These are phyloP conservation scores for Lasius fuliginosus DNA, from an alignment of 2,888 invertebrate species.

Conservation along the genomic window DNA sequence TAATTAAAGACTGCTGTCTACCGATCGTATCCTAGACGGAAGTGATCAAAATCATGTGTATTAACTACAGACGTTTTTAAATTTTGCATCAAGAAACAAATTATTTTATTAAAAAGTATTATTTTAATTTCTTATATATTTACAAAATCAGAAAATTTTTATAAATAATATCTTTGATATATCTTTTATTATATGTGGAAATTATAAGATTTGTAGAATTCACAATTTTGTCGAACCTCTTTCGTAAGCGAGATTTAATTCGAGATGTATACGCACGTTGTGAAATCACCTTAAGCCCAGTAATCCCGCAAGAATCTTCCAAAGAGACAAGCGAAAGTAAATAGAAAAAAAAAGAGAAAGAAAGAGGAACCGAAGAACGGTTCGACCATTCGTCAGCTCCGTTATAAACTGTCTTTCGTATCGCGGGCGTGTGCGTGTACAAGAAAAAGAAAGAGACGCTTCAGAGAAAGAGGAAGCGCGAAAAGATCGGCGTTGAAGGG, in stretches of 20 bases:
- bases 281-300: constrained; percentile 61
- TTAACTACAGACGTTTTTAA: background rate
- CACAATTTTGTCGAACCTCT: background rate
- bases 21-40: background rate
- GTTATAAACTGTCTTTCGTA: constrained; percentile 69
- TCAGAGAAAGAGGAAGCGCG: constrained; percentile 44
- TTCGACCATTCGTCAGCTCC: constrained; percentile 70
- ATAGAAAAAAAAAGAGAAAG: background rate
- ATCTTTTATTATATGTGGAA: background rate
- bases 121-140: background rate
- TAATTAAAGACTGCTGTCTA: background rate
- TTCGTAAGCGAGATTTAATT: constrained; percentile 26
- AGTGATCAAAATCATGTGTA: background rate
- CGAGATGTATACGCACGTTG: background rate
- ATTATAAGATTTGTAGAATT: background rate
- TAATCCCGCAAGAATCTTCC: constrained; percentile 75
- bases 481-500: constrained; percentile 57
- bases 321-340: constrained; percentile 67
- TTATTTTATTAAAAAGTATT: background rate
- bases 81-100: background rate
- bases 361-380: constrained; percentile 20
- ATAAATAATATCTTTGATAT: background rate
- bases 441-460: constrained; percentile 27
- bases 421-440: background rate
- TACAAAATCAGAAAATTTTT: background rate